Percentiles rank a stretch among this genome's conserved stretches.
Conservation (phyloP, 2,888 invertebrate species). For the Megastigmus dorsalis region DNA sequence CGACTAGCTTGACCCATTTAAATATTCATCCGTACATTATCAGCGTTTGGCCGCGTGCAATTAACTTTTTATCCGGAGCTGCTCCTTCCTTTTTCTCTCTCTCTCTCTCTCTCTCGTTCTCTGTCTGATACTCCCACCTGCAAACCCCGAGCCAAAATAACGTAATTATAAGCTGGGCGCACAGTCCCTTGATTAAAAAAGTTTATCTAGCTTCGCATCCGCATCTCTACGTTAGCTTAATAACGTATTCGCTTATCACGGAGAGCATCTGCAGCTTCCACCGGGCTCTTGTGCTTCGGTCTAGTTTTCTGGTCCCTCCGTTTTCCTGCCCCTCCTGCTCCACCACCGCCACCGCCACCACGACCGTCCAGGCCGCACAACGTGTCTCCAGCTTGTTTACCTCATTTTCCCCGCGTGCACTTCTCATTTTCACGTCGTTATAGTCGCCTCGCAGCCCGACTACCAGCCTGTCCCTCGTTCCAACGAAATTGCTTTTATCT, state of each 20-base stretch:
- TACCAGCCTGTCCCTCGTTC: background rate
- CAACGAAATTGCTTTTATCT: constrained; percentile 46
- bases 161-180: too few species aligned
- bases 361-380: too few species aligned
- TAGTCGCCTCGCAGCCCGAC: background rate
- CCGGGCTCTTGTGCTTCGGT: too few species aligned
- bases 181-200: constrained; percentile 41
- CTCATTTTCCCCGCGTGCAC: constrained; percentile 33
- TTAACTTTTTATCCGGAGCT: too few species aligned
- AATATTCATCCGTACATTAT: too few species aligned
- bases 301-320: too few species aligned
- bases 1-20: too few species aligned
- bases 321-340: too few species aligned
- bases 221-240: constrained; percentile 11
- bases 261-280: constrained; percentile 29
- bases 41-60: too few species aligned
- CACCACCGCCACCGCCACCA: too few species aligned
- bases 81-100: too few species aligned
- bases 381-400: constrained; percentile 38
- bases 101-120: background rate
- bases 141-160: background rate
- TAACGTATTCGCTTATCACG: constrained; percentile 27
- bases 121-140: background rate
- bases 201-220: constrained; percentile 36
- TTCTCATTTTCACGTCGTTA: constrained; percentile 49